Conservation (phyloP, 2,888 invertebrate species). For the Pandemis heparana region DNA sequence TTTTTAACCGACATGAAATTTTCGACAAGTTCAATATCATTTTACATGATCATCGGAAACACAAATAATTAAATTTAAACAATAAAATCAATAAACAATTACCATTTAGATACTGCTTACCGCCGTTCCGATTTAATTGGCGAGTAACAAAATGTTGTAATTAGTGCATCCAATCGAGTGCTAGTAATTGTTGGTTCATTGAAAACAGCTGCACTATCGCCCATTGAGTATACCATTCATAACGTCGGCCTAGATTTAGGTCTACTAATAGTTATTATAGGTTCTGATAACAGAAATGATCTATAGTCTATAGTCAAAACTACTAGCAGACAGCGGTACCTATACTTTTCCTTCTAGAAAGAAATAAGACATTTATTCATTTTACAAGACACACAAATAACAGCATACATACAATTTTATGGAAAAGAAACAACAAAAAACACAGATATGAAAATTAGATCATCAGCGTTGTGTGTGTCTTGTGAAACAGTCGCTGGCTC, state of each 20-base stretch:
- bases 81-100: conserved; percentile 2
- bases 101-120: conserved; percentile 42
- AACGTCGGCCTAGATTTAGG: conserved; percentile 46
- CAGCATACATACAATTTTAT: no score
- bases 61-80: conserved; percentile 1
- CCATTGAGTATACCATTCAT: conserved; percentile 57
- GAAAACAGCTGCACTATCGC: conserved; percentile 63
- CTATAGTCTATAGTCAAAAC: background rate
- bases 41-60: background rate
- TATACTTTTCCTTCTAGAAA: no score
- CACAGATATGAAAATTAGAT: no score
- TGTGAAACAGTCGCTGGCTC: no score
- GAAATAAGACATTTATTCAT: no score
- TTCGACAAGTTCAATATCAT: background rate
- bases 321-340: background rate
- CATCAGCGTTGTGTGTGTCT: no score
- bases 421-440: no score
- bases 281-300: background rate
- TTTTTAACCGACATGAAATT: background rate
- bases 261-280: background rate
- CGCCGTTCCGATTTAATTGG: conserved; percentile 67
- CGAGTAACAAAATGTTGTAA: conserved; percentile 66
- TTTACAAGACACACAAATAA: no score
- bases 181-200: conserved; percentile 76
- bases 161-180: conserved; percentile 61